Evolutionary conservation across 2,797 vertebrate species (phyloP).

Genomic region (Catharus ustulatus): DNA sequence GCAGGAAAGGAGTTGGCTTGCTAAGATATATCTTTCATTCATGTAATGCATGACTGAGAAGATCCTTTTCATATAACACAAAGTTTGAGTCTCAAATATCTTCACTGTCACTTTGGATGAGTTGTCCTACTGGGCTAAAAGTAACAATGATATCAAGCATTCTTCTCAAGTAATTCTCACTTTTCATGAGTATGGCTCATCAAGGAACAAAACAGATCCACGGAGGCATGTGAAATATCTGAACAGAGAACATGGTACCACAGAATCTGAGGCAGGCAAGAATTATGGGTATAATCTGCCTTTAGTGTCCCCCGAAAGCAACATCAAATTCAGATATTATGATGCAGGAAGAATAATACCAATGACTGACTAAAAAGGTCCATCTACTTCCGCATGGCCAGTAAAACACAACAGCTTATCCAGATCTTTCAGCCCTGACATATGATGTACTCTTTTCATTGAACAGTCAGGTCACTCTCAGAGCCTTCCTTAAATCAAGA

Average conservation of each 20-base stretch:
- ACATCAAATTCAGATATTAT: slow-evolving; percentile 27
- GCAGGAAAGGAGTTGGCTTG: background rate
- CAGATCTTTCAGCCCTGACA: background rate
- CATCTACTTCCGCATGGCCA: background rate
- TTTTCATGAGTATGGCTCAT: background rate
- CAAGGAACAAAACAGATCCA: background rate
- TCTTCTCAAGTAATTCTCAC: background rate
- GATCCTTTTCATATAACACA: background rate
- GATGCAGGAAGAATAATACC: background rate
- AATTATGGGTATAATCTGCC: background rate
- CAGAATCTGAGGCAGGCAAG: background rate
- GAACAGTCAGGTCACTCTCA: background rate
- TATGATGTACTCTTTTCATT: background rate
- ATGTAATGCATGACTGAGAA: background rate
- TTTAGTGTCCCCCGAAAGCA: background rate
- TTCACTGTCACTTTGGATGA: background rate
- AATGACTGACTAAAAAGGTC: background rate
- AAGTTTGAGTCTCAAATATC: background rate
- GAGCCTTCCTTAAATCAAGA: slow-evolving; percentile 21
- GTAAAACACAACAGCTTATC: slow-evolving; percentile 20
- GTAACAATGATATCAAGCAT: background rate
- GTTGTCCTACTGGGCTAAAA: background rate
- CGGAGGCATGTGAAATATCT: background rate
- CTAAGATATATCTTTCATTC: background rate
- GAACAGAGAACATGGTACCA: background rate